Percentiles rank a stretch among this genome's conserved stretches.
These are phyloP conservation scores for Neolamprologus toae DNA, from an alignment of 2,113 vertebrate genomes.

Conservation along the genomic window DNA sequence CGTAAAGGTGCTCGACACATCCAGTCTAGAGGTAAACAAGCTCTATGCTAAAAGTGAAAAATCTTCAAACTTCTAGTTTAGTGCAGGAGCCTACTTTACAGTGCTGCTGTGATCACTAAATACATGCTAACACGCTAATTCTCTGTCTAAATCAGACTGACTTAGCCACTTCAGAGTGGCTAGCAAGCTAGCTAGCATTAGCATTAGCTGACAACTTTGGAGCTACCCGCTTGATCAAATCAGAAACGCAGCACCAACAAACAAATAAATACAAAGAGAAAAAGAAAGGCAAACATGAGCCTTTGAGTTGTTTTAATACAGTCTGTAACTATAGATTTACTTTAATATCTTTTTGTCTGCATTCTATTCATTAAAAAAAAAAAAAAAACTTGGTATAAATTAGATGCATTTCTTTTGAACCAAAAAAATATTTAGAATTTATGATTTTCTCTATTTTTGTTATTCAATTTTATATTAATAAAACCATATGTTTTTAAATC, in stretches of 20 bases:
- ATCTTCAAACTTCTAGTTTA: not conserved
- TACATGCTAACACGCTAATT: not conserved
- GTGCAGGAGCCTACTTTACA: not conserved
- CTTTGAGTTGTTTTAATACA: not conserved
- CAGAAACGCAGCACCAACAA: not conserved
- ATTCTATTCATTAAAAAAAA: not conserved
- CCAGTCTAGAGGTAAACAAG: not conserved
- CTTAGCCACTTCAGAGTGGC: not conserved
- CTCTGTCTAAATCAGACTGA: not conserved
- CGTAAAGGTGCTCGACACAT: not conserved
- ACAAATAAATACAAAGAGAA: not conserved
- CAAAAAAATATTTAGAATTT: not conserved
- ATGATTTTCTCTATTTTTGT: not conserved
- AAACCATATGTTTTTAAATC: not conserved
- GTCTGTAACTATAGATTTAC: not conserved
- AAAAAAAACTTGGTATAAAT: not conserved
- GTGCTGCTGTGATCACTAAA: not conserved
- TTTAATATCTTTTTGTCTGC: not conserved
- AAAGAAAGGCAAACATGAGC: not conserved
- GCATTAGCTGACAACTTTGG: not conserved
- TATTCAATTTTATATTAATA: not conserved
- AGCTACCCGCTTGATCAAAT: not conserved
- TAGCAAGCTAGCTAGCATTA: not conserved
- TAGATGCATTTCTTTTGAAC: fast-evolving
- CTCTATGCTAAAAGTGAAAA: not conserved